Percentiles rank a stretch among this genome's conserved stretches.
Evolutionary conservation across 2,888 invertebrate genomes (phyloP).

Genomic region (Heliconius charithonia): DNA sequence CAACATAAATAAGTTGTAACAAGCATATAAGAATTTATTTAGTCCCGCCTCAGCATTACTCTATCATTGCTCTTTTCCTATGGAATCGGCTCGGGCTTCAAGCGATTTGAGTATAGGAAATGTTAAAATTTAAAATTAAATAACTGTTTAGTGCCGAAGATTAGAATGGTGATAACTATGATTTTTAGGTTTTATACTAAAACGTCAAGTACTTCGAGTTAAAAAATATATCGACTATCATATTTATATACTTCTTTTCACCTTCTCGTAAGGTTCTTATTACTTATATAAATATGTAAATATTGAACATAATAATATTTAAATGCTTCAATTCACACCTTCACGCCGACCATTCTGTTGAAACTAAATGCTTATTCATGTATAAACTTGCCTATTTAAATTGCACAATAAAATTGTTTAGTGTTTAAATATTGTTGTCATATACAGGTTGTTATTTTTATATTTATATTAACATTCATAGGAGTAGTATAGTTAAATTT

Average conservation of each 20-base stretch:
- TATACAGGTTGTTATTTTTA: not conserved
- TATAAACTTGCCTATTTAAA: not conserved
- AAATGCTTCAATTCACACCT: constrained; percentile 21
- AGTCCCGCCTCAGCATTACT: too few species aligned
- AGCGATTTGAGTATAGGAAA: too few species aligned
- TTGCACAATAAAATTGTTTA: constrained; percentile 19
- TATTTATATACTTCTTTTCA: not conserved
- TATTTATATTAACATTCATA: not conserved
- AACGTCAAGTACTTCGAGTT: not conserved
- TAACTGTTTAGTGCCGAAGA: not conserved
- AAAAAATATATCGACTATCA: not conserved
- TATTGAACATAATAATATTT: constrained; percentile 15
- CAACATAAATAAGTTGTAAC: too few species aligned
- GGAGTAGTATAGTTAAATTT: not conserved
- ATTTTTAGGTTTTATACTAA: too few species aligned
- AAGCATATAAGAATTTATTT: too few species aligned
- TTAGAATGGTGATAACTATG: not conserved
- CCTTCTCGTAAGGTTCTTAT: not conserved
- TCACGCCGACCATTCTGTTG: constrained; percentile 14
- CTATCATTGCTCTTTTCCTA: too few species aligned
- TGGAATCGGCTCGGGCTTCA: too few species aligned
- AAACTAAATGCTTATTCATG: constrained; percentile 27
- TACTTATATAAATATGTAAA: constrained; percentile 26
- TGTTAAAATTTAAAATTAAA: not conserved
- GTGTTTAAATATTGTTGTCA: not conserved